Evolutionary conservation across 2,888 invertebrate genomes (phyloP), one percentile per base, ranked within the genome.

Genomic region (Eulithis prunata): DNA sequence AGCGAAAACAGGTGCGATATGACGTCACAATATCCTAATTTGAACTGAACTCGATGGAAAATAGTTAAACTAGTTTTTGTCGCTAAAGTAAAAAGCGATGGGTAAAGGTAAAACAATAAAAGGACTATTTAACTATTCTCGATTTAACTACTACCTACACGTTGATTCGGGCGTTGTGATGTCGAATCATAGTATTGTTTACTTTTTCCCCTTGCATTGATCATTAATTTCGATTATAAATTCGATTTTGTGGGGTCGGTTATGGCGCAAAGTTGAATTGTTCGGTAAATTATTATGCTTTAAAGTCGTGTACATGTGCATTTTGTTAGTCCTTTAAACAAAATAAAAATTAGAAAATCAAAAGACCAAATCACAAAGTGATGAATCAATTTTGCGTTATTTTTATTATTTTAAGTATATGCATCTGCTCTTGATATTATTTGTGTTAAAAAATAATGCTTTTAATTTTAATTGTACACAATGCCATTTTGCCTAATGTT

Each of bases 401-500:
- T 79, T 83, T 81, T 84, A 84, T 81, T 84, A 84, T 82, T 84
- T 80, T 85, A 81, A 85, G 82, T 87, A 80, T 86, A 85, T 86
- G 87, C 86, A 87, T 90, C 89, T 86, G 85, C 86, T 89, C 87
- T 89, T 91, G 92, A 92, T 91, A 92, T 91, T 91, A 91, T 90
- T 91, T 89, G 85, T 90, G 85, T 91, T 90, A 85, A 88, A 88
- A 41, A 88, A 84, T 88, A 88, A 87, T 88, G 89, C 90, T 91
- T 92, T 91, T 92, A 91, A 90, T 91, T 90, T 90, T 88, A 90
- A 89, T 66, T 90, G 87, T 90, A 91, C 91, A 91, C 91, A 91
- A 89, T 92, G 93, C 93, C 93, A 92, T 93, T 92, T 92, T 93
- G 93, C 93, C 91, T 92, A 93, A 91, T 92, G 90, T 93, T 92